phyloP scores from a whole-genome alignment of 2,888 invertebrate genomes.

The Autographa pulchrina region DNA sequence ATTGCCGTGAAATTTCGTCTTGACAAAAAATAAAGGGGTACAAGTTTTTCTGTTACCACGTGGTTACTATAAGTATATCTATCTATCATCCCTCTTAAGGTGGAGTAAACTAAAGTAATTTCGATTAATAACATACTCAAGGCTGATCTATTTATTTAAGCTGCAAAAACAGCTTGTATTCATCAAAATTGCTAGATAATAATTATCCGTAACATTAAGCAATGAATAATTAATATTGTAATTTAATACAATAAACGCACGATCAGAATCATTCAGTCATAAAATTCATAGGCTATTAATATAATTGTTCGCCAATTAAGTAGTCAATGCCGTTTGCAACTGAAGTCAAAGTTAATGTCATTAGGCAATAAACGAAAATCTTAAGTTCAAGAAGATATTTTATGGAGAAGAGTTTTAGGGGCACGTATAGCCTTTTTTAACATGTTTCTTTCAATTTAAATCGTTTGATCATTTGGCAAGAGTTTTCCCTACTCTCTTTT shows the following conservation, averaged over 20 bases:
- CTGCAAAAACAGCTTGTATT: background rate
- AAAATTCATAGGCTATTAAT: background rate
- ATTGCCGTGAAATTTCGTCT: background rate
- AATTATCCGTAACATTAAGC: background rate
- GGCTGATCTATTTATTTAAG: background rate
- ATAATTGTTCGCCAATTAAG: slow-evolving; percentile 8
- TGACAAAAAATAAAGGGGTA: background rate
- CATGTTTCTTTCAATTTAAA: too few species aligned
- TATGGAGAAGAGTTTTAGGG: background rate
- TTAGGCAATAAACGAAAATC: background rate
- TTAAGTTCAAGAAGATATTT: background rate
- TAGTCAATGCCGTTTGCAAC: background rate
- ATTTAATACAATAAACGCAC: slow-evolving; percentile 1
- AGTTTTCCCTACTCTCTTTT: too few species aligned
- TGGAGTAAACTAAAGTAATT: too few species aligned
- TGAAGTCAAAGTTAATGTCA: background rate
- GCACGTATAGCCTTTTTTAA: too few species aligned
- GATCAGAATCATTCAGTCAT: slow-evolving; percentile 5
- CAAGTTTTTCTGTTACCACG: too few species aligned
- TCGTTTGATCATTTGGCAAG: too few species aligned
- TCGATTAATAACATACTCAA: background rate
- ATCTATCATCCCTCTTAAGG: too few species aligned
- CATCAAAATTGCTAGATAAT: background rate
- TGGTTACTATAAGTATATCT: too few species aligned
- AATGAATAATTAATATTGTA: background rate